A percentile compares a stretch with the other conserved stretches of the same genome.
phyloP scores from a whole-genome alignment of 2,113 vertebrate genomes.

The Erythrocercus mccallii region DNA sequence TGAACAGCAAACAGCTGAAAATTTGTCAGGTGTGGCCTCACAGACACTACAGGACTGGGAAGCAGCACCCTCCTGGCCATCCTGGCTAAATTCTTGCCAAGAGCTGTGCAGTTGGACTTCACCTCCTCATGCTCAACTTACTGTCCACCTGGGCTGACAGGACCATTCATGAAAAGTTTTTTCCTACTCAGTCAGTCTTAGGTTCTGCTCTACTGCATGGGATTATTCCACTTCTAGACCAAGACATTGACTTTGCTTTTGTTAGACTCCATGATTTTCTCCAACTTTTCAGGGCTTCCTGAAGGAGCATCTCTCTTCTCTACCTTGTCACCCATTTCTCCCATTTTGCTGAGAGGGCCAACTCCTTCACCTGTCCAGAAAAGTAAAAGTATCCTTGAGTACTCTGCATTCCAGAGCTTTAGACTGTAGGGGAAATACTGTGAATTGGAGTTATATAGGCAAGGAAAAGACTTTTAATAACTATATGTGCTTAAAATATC shows the following conservation, averaged over 20 bases:
- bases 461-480: background rate
- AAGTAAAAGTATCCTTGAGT: background rate
- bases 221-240: background rate
- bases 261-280: background rate
- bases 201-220: fast-evolving
- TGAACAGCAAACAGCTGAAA: background rate
- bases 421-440: background rate
- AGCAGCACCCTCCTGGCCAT: background rate
- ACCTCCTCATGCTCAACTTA: background rate
- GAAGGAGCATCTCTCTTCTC: background rate
- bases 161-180: background rate
- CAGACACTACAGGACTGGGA: background rate
- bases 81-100: background rate
- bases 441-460: background rate
- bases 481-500: background rate
- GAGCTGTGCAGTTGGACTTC: background rate
- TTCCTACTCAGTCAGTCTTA: background rate
- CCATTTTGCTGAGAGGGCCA: background rate
- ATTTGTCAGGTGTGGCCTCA: background rate
- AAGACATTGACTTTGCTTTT: background rate
- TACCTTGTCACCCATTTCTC: background rate
- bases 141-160: background rate
- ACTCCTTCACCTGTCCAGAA: background rate
- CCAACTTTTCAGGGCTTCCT: background rate
- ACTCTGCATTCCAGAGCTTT: background rate